Evolutionary conservation across 2,797 vertebrate genomes (phyloP).

Genomic region (Triplophysa yarkandensis): DNA sequence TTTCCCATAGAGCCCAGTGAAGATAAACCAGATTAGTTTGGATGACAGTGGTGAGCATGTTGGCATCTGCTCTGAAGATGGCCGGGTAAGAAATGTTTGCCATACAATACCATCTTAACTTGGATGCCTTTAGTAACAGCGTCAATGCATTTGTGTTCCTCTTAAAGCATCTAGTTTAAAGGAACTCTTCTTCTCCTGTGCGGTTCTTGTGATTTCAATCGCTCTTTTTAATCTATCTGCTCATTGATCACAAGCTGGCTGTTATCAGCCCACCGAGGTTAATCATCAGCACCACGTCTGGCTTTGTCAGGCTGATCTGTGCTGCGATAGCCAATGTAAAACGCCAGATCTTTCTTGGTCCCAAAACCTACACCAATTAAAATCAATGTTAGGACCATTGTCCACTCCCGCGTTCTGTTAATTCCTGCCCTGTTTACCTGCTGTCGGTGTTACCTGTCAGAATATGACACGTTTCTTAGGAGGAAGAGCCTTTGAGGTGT

Average conservation of each 20-base stretch:
- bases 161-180: conserved; percentile 25
- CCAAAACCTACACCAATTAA: conserved; percentile 76
- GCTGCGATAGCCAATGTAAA: conserved; percentile 67
- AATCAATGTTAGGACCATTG: conserved; percentile 70
- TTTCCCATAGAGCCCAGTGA: conserved; percentile 90
- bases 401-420: conserved; percentile 70
- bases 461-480: conserved; percentile 25
- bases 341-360: conserved; percentile 72
- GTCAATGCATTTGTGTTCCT: conserved; percentile 3
- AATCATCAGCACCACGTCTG: conserved; percentile 75
- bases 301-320: conserved; percentile 73
- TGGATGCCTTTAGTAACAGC: conserved; percentile 21
- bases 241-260: conserved; percentile 70
- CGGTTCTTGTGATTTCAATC: conserved; percentile 55
- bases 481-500: background rate
- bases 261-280: conserved; percentile 75
- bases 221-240: conserved; percentile 66
- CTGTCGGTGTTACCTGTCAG: conserved; percentile 31
- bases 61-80: conserved; percentile 97
- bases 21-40: conserved; percentile 99
- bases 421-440: conserved; percentile 56
- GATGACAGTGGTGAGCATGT: conserved; percentile 97
- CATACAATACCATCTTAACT: conserved; percentile 25
- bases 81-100: conserved; percentile 81
- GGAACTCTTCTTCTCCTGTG: background rate